Conservation (phyloP, 2,888 invertebrate species). For the Chalcosyrphus nemorum region DNA sequence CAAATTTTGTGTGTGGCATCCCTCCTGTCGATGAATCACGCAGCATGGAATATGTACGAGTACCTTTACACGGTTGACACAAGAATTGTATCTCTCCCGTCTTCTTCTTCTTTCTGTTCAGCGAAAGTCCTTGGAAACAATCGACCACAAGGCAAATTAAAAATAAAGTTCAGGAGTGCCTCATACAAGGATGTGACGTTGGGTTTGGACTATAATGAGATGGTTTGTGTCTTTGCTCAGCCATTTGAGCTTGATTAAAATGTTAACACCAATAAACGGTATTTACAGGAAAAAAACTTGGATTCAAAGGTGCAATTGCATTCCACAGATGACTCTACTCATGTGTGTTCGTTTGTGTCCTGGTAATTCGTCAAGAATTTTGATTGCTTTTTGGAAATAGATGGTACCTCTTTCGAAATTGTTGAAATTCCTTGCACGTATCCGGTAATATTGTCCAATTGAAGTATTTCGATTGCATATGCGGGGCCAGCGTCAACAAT, state of each 20-base stretch:
- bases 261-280: background rate
- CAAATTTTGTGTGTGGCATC: constrained; percentile 29
- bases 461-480: constrained; percentile 69
- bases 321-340: constrained; percentile 43
- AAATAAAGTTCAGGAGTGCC: background rate
- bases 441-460: constrained; percentile 71
- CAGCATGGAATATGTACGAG: too few species aligned
- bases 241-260: too few species aligned
- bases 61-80: constrained; percentile 10
- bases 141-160: constrained; percentile 29
- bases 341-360: constrained; percentile 55
- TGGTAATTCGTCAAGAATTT: constrained; percentile 73
- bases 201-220: too few species aligned
- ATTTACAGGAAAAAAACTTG: background rate
- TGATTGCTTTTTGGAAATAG: constrained; percentile 67
- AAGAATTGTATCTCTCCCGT: constrained; percentile 14
- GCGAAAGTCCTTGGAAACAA: constrained; percentile 35
- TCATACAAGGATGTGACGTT: too few species aligned
- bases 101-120: constrained; percentile 5
- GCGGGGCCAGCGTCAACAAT: constrained; percentile 66
- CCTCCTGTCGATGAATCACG: constrained; percentile 37
- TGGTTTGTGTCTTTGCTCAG: too few species aligned
- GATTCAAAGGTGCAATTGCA: constrained; percentile 9
- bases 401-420: constrained; percentile 19
- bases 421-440: constrained; percentile 68